Conservation (phyloP, 2,113 vertebrate genomes). For the Gymnarchus niloticus region DNA sequence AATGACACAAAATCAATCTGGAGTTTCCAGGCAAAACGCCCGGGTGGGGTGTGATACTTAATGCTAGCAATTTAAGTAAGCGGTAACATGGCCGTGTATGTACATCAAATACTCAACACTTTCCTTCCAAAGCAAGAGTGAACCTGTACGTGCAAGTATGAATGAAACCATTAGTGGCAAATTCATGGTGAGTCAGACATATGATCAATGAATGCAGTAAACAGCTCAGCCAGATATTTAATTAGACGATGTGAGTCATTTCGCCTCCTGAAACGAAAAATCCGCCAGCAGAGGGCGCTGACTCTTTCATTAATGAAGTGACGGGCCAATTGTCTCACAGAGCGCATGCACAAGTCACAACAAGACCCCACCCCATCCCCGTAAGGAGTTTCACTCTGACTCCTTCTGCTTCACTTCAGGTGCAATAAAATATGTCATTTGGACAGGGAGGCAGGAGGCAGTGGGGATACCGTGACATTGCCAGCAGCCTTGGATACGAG, state of each 20-base stretch:
- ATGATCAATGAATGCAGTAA: background rate
- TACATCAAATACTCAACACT: background rate
- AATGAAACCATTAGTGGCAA: background rate
- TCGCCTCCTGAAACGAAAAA: background rate
- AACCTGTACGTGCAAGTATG: background rate
- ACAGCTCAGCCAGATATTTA: background rate
- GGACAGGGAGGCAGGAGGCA: slow-evolving; percentile 43
- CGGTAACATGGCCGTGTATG: background rate
- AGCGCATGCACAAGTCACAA: background rate
- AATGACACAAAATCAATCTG: background rate
- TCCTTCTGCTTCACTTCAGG: slow-evolving; percentile 32
- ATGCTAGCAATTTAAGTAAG: background rate
- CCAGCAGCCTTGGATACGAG: background rate
- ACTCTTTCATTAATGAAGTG: background rate
- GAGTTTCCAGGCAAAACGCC: background rate
- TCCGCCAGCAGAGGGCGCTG: slow-evolving; percentile 16
- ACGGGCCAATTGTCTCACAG: too few relatives aligned
- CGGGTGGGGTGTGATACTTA: background rate
- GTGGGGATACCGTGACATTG: slow-evolving; percentile 33
- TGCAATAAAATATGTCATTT: slow-evolving; percentile 62
- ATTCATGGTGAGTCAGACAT: background rate
- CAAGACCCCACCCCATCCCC: slow-evolving; percentile 21
- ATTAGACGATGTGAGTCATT: background rate
- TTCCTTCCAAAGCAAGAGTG: background rate
- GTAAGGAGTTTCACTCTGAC: slow-evolving; percentile 38